Evolutionary conservation across 1,140 invertebrate genomes (phyloP), one percentile per base, ranked within the genome.

Genomic region (Drosophila oshimai): DNA sequence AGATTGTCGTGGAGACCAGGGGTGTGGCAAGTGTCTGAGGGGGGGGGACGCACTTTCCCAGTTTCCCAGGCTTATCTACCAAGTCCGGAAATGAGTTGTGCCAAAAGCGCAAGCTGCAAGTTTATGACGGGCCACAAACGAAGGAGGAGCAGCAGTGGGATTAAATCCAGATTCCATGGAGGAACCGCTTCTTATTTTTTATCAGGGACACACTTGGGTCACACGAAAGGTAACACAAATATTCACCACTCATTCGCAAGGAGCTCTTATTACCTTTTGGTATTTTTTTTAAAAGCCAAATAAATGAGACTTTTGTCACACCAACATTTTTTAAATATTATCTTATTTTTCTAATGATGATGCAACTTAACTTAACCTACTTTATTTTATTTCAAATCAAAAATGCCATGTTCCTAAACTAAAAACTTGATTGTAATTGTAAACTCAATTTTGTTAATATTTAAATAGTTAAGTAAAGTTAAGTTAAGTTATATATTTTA

Each of bases 1-100:
- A 73, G 31, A 72, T 72, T 71, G 68, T 58, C 44, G 15, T 18
- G 15, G 17, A 13, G 4, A n/a, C n/a, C n/a, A 6, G 55, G 61
- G 44, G 62, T 29, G 42, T 34, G 29, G 31, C 62, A 47, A 49
- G 65, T 58, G 61, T 62, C 61, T 33, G 18, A 33, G 61, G 22
- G 26, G 58, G 17, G 44, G n/a, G 24, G 55, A 7, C 31, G 12
- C 4, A n/a, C 22, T 37, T 20, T 53, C 12, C 12, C 17, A 4
- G 2, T 7, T 7, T 34, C 5, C 31, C 55, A 34, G 10, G 77
- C 77, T 81, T 81, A 81, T 81, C 77, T 73, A 29, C 37, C 51
- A 39, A 22, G 34, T 7, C 65, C 80, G 81, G 81, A 86, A 80
- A 86, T 86, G 80, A 86, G 67, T 86, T 86, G 80, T 79, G 71